These are phyloP conservation scores for Ptychobarbus kaznakovi DNA, from an alignment of 2,797 vertebrate species.

Conservation along the genomic window DNA sequence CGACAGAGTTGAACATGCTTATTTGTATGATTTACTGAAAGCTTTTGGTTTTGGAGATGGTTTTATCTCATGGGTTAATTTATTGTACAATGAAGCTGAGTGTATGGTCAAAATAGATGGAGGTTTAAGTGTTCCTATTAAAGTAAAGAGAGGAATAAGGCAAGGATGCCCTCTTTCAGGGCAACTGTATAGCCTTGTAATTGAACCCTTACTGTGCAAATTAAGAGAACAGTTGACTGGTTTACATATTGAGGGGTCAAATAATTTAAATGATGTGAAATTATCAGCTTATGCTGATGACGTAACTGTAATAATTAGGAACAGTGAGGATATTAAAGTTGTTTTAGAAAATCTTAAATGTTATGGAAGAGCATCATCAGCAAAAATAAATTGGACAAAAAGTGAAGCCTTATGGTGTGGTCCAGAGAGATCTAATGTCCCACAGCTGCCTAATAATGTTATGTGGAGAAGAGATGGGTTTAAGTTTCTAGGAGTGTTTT, in stretches of 20 bases:
- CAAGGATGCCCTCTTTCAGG: not conserved
- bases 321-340: not conserved
- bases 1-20: not conserved
- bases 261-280: not conserved
- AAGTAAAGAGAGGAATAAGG: not conserved
- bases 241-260: not conserved
- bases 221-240: not conserved
- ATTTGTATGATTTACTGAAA: constrained; percentile 1
- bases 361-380: not conserved
- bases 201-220: not conserved
- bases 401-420: not conserved
- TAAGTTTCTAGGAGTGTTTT: no score
- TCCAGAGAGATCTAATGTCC: not conserved
- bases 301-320: not conserved
- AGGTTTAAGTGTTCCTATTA: not conserved
- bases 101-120: not conserved
- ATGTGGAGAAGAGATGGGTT: no score
- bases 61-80: not conserved
- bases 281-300: not conserved
- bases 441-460: not conserved
- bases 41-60: not conserved
- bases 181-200: not conserved
- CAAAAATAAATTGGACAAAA: not conserved
- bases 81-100: not conserved
- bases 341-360: not conserved